A percentile compares a stretch with the other conserved stretches of the same genome.
phyloP scores from a whole-genome alignment of 2,888 invertebrate genomes.

The Cheilosia urbana region DNA sequence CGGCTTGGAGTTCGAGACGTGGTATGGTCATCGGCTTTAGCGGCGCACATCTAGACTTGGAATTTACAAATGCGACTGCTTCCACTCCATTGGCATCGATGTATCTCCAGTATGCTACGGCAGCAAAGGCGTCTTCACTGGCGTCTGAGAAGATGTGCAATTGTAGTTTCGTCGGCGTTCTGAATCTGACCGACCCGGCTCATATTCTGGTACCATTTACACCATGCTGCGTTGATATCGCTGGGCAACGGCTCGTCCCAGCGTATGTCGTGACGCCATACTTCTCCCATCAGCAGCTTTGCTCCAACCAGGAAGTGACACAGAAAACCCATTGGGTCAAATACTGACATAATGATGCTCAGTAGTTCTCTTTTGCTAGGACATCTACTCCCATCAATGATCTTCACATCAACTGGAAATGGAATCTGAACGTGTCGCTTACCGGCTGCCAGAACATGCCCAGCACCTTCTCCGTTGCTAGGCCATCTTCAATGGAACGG shows the following conservation, averaged over 20 bases:
- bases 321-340: conserved; percentile 26
- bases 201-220: no score
- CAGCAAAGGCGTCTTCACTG: conserved; percentile 60
- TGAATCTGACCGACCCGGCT: no score
- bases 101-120: conserved; percentile 62
- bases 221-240: not conserved
- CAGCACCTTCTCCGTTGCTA: conserved; percentile 48
- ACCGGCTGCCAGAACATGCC: conserved; percentile 73
- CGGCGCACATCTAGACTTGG: conserved; percentile 53
- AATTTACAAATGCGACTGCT: conserved; percentile 58
- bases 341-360: conserved; percentile 16
- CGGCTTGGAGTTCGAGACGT: conserved; percentile 52
- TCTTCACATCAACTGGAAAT: conserved; percentile 27
- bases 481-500: not conserved
- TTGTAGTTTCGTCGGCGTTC: no score
- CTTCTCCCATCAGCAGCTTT: conserved; percentile 22
- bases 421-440: conserved; percentile 57
- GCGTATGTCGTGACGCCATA: not conserved
- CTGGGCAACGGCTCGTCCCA: conserved; percentile 26
- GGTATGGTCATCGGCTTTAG: conserved; percentile 38
- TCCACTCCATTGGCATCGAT: conserved; percentile 20
- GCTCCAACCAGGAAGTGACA: not conserved
- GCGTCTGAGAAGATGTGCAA: conserved; percentile 35
- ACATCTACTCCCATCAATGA: conserved; percentile 29
- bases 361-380: no score